Evolutionary conservation across 2,888 invertebrate species (phyloP).

Genomic region (Agrotis puta): DNA sequence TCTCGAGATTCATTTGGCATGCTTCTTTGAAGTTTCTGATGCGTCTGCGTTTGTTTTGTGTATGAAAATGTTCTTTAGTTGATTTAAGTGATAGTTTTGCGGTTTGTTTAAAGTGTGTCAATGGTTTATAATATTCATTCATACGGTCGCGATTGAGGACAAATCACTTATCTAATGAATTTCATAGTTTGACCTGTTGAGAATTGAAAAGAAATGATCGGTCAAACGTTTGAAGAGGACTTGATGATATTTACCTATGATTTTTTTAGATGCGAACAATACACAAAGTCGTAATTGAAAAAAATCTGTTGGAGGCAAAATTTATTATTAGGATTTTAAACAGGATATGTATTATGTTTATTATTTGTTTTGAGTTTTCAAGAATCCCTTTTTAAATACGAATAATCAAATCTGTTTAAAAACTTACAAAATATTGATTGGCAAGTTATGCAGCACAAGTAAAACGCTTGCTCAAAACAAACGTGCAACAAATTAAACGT

Average conservation of each 20-base stretch:
- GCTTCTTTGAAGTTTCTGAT: conserved; percentile 13
- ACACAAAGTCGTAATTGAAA: no score
- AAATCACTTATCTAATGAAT: neutral
- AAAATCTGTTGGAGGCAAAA: no score
- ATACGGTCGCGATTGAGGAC: neutral
- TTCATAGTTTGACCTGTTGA: neutral
- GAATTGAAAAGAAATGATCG: neutral
- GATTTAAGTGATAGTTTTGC: neutral
- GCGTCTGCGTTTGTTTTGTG: conserved; percentile 9
- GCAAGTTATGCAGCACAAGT: neutral
- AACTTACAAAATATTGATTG: neutral
- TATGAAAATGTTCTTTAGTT: neutral
- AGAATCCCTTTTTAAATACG: no score
- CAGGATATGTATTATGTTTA: no score
- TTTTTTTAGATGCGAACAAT: no score
- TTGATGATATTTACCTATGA: no score
- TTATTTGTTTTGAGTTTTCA: no score
- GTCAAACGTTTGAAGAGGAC: neutral
- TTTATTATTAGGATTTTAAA: no score
- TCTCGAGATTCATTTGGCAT: conserved; percentile 27
- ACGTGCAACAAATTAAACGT: neutral
- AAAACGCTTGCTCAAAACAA: neutral
- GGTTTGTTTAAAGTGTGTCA: neutral
- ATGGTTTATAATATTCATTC: neutral
- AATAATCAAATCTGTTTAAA: no score